Base-by-base conservation (phyloP, 2,888 invertebrate genomes). In the Eupelmus urozonus region DNA sequence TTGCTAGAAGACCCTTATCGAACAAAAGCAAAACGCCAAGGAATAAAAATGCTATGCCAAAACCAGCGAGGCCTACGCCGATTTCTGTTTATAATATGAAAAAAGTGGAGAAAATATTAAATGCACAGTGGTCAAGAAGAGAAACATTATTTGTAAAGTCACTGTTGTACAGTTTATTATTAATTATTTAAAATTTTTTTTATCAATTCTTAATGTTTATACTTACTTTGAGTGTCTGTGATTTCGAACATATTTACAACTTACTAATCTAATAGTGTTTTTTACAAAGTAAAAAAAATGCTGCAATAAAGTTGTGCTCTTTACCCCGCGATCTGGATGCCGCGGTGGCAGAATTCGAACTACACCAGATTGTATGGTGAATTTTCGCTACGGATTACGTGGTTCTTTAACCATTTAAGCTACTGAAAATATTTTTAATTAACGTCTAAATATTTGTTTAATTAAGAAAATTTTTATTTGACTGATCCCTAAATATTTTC, bases 1-100 rank as follows among this genome's bases (percentile, higher is more conserved):
- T 97, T n/a, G 99, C 99, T 76, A 99, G 91, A 76, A 99, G 91
- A 70, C 99, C 99, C 91, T 97, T 98, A 90, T 99, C 99, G 90
- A 99, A 98, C 72, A 99, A 91, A 78, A 99, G 91, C 62, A 99
- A 86, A 51, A 98, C 94, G 78, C 99, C 99, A 7, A 99, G 92
- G 86, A 99, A 97, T 7, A 99, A 93, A 90, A 99, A 99, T 78
- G 96, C 94, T 84, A 98, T 94, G 9, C 99, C 99, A 91, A 99
- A 98, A 3, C 97, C 97, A 3, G 98, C 96, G 67, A 99, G 92
- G 20, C 98, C 99, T 53, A 99, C 97, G 23, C 99, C 99, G 87
- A 99, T 99, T 92, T 99, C 97, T 97, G 92, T 80, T 93, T 93
- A 63, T 80, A 76, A 80, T 55, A 70, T 25, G 25, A 40, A 80